Conservation (phyloP, 1,140 invertebrate species). For the Pinna nobilis region DNA sequence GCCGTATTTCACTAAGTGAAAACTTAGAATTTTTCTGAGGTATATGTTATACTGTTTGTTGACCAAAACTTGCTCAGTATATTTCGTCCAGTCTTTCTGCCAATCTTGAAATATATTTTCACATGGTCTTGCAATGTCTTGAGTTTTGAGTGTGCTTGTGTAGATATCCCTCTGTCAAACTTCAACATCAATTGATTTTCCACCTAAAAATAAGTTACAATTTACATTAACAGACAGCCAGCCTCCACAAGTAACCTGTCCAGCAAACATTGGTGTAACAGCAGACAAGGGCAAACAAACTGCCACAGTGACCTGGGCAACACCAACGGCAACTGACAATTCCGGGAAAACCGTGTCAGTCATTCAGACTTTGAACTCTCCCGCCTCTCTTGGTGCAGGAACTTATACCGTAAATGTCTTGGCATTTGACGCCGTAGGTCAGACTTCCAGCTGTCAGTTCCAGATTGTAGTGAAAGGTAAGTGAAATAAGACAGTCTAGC, state of each 20-base stretch:
- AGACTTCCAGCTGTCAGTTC: slow-evolving; percentile 48
- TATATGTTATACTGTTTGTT: too few relatives aligned
- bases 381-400: slow-evolving; percentile 49
- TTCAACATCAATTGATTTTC: background rate
- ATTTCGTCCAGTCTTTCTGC: too few relatives aligned
- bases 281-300: slow-evolving; percentile 40
- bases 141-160: background rate
- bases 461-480: slow-evolving; percentile 55
- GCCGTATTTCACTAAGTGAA: too few relatives aligned
- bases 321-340: slow-evolving; percentile 43
- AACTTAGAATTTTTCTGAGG: too few relatives aligned
- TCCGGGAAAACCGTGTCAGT: slow-evolving; percentile 40
- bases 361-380: slow-evolving; percentile 46
- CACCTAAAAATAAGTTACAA: background rate
- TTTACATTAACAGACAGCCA: slow-evolving; percentile 35
- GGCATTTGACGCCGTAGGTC: slow-evolving; percentile 44
- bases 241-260: slow-evolving; percentile 46
- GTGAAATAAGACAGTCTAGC: background rate
- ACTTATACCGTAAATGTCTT: slow-evolving; percentile 48
- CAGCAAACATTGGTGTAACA: slow-evolving; percentile 32
- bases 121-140: background rate
- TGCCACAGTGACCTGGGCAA: slow-evolving; percentile 44
- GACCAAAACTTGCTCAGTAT: too few relatives aligned
- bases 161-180: background rate
- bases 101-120: background rate